Base-by-base conservation (phyloP, 2,797 vertebrate species). In the Rhynchonycteris naso region DNA sequence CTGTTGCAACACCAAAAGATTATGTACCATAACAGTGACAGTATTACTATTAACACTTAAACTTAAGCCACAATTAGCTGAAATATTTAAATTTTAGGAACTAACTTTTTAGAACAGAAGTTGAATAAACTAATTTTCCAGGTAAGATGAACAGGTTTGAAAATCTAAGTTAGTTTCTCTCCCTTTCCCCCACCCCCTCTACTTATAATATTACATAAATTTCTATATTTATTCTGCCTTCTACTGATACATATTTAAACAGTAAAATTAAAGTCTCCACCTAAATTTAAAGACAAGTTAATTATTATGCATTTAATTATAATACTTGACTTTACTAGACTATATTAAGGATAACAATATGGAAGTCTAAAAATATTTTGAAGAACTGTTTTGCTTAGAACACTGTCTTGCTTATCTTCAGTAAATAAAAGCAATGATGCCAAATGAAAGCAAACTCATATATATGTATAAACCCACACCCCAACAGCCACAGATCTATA, bases 221-320 rank as follows among this genome's bases (percentile, higher is more conserved):
- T 35, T 92, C 38, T 65, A 59, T 76, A 90, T 15, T 93, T 33
- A 63, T 38, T 21, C 22, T 86, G 47, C 24, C 84, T 89, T 93
- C 38, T 68, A 68, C 11, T 87, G 59, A 95, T 84, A 88, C 4
- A 87, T 58, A 7, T 79, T 93, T 94, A 71, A 83, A 91, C 88
- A 78, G 21, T 80, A 93, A 94, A 94, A 81, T 86, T 65, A 95
- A 91, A 88, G 65, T 87, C 22, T 69, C 19, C 50, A 56, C 33
- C 22, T 90, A 96, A 95, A 89, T 85, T 92, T 96, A 93, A 90
- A 85, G 50, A 91, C 63, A 90, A 88, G 52, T 50, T 93, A 50
- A 78, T 90, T 92, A 54, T 26, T 66, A 95, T 50, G 47, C 30
- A 87, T 66, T 93, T 87, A 91, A 90, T 83, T 90, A 84, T 59